Evolutionary conservation across 2,113 vertebrate species (phyloP).

Genomic region (Burhinus oedicnemus): DNA sequence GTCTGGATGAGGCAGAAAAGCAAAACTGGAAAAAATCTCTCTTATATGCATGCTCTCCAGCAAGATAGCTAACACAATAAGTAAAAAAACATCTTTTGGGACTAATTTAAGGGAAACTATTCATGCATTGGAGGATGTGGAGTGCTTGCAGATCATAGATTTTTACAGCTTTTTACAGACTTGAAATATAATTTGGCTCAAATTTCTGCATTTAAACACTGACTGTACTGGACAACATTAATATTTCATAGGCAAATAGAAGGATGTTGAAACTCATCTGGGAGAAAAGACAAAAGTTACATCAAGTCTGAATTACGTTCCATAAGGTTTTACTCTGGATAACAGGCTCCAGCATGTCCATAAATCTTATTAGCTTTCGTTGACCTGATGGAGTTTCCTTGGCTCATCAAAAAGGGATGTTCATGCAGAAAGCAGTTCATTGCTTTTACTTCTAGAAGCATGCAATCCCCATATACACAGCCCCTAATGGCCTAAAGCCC

Average conservation of each 20-base stretch:
- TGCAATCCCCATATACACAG: not conserved
- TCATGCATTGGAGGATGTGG: not conserved
- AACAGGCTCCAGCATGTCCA: conserved; percentile 48
- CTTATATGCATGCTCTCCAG: not conserved
- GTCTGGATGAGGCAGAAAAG: not conserved
- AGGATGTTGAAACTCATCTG: conserved; percentile 44
- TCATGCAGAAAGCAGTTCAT: not conserved
- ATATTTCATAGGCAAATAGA: conserved; percentile 24
- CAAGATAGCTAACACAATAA: not conserved
- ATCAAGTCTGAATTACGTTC: conserved; percentile 55
- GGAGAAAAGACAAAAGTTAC: conserved; percentile 51
- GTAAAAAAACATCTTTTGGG: not conserved
- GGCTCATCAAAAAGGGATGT: not conserved
- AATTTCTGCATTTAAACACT: not conserved
- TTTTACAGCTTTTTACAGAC: not conserved
- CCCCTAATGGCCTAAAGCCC: conserved; percentile 53
- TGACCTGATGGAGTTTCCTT: conserved; percentile 35
- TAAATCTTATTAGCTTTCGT: conserved; percentile 48
- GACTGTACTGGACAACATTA: not conserved
- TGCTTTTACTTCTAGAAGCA: conserved; percentile 1
- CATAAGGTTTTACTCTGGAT: not conserved
- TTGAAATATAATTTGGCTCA: not conserved
- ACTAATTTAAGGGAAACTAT: not conserved
- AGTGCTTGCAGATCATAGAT: not conserved
- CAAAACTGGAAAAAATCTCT: not conserved